Base-by-base conservation (phyloP, 2,888 invertebrate species). In the Pyrochroa serraticornis region DNA sequence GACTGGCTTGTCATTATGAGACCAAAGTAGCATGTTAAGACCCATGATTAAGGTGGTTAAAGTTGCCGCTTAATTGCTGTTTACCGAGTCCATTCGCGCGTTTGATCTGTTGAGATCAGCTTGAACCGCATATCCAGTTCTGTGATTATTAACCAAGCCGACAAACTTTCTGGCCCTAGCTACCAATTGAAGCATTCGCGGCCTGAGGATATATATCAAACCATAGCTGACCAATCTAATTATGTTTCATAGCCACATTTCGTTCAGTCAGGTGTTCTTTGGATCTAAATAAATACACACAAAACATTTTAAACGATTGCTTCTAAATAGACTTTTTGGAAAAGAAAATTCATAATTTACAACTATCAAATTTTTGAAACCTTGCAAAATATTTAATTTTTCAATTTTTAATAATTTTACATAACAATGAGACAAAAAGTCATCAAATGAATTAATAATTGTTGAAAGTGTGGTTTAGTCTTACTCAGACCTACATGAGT, bases 31-130 rank as follows among this genome's bases (percentile, higher is more conserved):
- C 77, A 75, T 76, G 76, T 77, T 75, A 77, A 77, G 76, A 71
- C 76, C 75, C 75, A 67, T 77, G 78, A 78, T 78, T 78, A 77
- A 75, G 75, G 77, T 76, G 76, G 77, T 77, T 77, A 77, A 77
- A 77, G 75, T 78, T 75, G 77, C 77, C 77, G 75, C 76, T 77
- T 79, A 79, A 78, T 78, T 79, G 79, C 77, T 78, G 78, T 78
- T 79, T 78, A 78, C 77, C 70, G 72, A 78, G 75, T 72, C 76
- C 77, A 76, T 79, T 78, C 77, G 76, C 78, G 78, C 77, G 77
- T 78, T 77, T 77, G 78, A 78, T 77, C 77, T 77, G 75, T 74
- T 71, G 70, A 73, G 74, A 74, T 74, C 74, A 71, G 73, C 72
- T 71, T 70, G 68, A 68, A 73, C 73, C 74, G 75, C 73, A 71